phyloP scores from a whole-genome alignment of 2,797 vertebrate species.

The Gambelia wislizenii region DNA sequence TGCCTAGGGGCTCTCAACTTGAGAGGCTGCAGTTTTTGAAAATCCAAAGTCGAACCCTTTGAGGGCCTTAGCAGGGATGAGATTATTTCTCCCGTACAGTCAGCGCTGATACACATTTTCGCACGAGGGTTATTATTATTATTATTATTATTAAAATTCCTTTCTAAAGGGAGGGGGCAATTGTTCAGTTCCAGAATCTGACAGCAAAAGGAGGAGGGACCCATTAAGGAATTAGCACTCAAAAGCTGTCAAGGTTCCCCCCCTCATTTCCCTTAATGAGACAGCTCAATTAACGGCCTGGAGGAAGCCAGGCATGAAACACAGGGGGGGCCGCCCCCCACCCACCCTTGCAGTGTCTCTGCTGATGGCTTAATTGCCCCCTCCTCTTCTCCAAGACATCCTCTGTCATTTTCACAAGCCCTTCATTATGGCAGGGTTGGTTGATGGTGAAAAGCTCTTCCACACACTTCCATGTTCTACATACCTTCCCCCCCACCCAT shows the following conservation, averaged over 20 bases:
- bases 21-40: neutral
- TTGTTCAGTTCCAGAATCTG: neutral
- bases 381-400: slow-evolving; percentile 39
- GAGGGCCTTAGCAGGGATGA: neutral
- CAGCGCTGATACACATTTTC: neutral
- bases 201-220: slow-evolving; percentile 30
- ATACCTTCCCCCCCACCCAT: accelerated
- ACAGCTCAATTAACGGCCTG: slow-evolving; percentile 65
- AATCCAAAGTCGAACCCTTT: neutral
- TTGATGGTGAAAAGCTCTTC: neutral
- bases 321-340: slow-evolving; percentile 43
- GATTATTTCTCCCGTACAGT: neutral
- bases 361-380: slow-evolving; percentile 64
- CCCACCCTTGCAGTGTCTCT: slow-evolving; percentile 51
- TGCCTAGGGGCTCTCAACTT: neutral
- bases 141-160: neutral
- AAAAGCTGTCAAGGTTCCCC: slow-evolving; percentile 52
- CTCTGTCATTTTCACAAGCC: slow-evolving; percentile 42
- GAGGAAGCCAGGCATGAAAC: slow-evolving; percentile 52
- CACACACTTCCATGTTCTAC: neutral
- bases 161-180: slow-evolving; percentile 9
- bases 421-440: slow-evolving; percentile 16
- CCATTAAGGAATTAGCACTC: slow-evolving; percentile 63
- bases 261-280: slow-evolving; percentile 54
- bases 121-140: neutral